Percentiles rank a stretch among this genome's conserved stretches.
Conservation (phyloP, 2,888 invertebrate genomes). For the Erebia aethiops region DNA sequence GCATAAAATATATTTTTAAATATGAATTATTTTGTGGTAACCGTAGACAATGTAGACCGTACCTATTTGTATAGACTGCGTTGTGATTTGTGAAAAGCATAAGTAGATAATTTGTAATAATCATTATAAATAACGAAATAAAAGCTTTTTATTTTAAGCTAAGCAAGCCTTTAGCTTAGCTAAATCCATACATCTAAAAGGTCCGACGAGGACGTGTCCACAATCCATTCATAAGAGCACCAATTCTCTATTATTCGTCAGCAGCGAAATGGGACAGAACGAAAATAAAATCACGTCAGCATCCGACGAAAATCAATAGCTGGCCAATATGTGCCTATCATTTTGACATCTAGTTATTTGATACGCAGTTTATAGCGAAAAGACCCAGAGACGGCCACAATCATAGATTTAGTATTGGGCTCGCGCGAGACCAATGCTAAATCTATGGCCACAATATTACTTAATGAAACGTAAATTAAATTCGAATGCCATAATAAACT, state of each 20-base stretch:
- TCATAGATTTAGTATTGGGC: no score
- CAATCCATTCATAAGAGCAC: slow-evolving; percentile 33
- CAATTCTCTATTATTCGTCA: slow-evolving; percentile 40
- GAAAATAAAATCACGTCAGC: slow-evolving; percentile 57
- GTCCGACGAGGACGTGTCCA: slow-evolving; percentile 8
- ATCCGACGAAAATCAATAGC: slow-evolving; percentile 71
- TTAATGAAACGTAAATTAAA: not conserved
- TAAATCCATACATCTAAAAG: not conserved
- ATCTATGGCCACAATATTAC: slow-evolving; percentile 28
- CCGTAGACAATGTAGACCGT: no score
- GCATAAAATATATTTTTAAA: no score
- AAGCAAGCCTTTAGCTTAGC: not conserved
- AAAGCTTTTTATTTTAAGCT: not conserved
- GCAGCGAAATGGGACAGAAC: slow-evolving; percentile 40
- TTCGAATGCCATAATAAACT: no score
- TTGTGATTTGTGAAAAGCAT: no score
- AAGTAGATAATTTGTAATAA: no score
- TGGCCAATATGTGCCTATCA: slow-evolving; percentile 73
- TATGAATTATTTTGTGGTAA: no score
- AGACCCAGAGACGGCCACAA: slow-evolving; percentile 26
- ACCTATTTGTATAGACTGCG: no score
- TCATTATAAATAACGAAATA: not conserved
- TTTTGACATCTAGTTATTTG: slow-evolving; percentile 74
- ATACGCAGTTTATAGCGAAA: slow-evolving; percentile 51
- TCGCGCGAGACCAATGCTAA: no score